Conservation (phyloP, 2,888 invertebrate species). For the Syritta pipiens region DNA sequence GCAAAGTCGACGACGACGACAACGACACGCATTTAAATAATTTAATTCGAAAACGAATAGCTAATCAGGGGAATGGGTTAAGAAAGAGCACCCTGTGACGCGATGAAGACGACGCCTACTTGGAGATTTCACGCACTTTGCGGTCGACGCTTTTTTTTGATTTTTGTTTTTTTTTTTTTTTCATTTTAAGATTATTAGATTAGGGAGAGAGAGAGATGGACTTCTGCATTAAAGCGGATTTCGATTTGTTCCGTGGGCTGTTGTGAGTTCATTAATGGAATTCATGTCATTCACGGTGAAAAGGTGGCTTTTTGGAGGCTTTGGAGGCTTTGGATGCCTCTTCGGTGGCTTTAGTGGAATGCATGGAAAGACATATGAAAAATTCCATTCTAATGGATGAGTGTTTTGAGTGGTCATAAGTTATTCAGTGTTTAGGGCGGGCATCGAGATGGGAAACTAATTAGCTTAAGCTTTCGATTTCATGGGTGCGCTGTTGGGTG, state of each 20-base stretch:
- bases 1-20: conserved; percentile 2
- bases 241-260: neutral
- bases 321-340: no score
- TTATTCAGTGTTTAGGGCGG: no score
- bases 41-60: conserved; percentile 27
- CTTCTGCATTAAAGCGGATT: conserved; percentile 38
- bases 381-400: conserved; percentile 4
- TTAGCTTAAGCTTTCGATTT: no score
- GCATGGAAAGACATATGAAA: no score
- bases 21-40: conserved; percentile 62
- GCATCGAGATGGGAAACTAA: no score
- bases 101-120: conserved; percentile 52
- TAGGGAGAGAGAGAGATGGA: conserved; percentile 21
- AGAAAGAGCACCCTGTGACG: conserved; percentile 19
- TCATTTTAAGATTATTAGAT: conserved; percentile 48
- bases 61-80: conserved; percentile 14
- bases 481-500: no score
- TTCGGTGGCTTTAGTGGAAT: no score
- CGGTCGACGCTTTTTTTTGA: conserved; percentile 15
- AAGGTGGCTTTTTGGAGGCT: no score
- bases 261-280: neutral
- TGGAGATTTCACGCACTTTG: conserved; percentile 48
- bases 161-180: conserved; percentile 22
- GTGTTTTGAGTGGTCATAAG: no score
- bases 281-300: no score